phyloP scores from a whole-genome alignment of 2,113 vertebrate genomes.

The Pedetes capensis region DNA sequence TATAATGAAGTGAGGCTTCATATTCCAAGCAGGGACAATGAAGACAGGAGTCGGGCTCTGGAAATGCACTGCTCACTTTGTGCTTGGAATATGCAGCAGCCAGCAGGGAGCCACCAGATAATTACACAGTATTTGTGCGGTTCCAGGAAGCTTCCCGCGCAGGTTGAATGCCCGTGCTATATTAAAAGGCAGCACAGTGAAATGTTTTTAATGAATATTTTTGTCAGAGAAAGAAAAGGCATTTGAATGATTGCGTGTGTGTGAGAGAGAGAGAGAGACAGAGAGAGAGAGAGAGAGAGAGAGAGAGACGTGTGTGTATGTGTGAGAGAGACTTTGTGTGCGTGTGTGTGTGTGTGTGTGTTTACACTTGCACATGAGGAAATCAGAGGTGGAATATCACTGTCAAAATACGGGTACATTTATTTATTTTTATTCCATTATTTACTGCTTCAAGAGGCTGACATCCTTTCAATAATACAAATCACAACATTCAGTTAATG shows the following conservation, averaged over 20 bases:
- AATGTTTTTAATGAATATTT: constrained; percentile 96
- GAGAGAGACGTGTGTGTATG: constrained; percentile 49
- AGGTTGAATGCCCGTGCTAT: constrained; percentile 90
- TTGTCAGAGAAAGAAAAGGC: constrained; percentile 90
- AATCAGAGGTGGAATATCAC: constrained; percentile 85
- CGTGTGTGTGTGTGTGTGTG: constrained; percentile 61
- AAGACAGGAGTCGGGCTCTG: constrained; percentile 89
- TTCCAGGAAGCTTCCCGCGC: constrained; percentile 90
- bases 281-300: background rate
- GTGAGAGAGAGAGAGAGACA: background rate
- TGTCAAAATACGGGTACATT: constrained; percentile 89
- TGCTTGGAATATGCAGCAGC: constrained; percentile 92
- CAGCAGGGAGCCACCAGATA: constrained; percentile 92
- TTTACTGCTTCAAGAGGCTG: constrained; percentile 82
- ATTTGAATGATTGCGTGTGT: constrained; percentile 88
- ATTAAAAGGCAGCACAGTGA: constrained; percentile 92
- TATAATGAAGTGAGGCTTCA: constrained; percentile 93
- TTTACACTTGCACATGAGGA: constrained; percentile 67
- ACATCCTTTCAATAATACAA: constrained; percentile 82
- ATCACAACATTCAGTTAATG: constrained; percentile 74
- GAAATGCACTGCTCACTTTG: constrained; percentile 89
- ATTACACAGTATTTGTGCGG: constrained; percentile 96
- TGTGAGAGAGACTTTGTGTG: constrained; percentile 73
- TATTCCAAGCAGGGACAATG: constrained; percentile 92
- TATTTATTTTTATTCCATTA: constrained; percentile 87